Conservation (phyloP, 92 coral and sea anemone genomes). For the Plumapathes pennacea region DNA sequence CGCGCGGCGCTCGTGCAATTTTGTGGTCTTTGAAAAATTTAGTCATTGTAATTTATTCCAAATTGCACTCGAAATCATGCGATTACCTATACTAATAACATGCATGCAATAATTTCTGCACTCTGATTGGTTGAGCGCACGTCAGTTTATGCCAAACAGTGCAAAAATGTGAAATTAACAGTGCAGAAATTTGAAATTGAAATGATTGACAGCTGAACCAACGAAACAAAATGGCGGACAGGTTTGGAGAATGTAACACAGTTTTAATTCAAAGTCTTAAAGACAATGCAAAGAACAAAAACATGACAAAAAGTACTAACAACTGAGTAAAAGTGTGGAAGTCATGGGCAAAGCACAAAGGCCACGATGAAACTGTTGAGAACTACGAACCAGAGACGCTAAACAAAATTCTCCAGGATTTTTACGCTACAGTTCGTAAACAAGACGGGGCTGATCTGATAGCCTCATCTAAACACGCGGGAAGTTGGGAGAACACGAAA, state of each 20-base stretch:
- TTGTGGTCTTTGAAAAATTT: too few relatives aligned
- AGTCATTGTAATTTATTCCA: too few relatives aligned
- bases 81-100: too few relatives aligned
- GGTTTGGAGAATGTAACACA: slow-evolving; percentile 6
- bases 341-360: slow-evolving; percentile 15
- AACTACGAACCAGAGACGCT: slow-evolving; percentile 13
- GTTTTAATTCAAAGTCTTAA: slow-evolving; percentile 6
- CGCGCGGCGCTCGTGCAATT: too few relatives aligned
- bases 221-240: slow-evolving; percentile 11
- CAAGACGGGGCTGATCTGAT: slow-evolving; percentile 22
- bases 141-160: slow-evolving; percentile 1
- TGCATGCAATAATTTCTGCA: slow-evolving; percentile 8
- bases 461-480: too few relatives aligned
- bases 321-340: slow-evolving; percentile 25
- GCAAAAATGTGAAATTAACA: too few relatives aligned
- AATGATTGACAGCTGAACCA: slow-evolving; percentile 1
- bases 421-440: slow-evolving; percentile 24
- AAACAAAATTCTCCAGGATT: slow-evolving; percentile 15
- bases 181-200: slow-evolving; percentile 11
- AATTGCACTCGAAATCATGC: too few relatives aligned
- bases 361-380: slow-evolving; percentile 2
- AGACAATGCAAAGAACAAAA: slow-evolving; percentile 18
- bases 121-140: slow-evolving; percentile 6
- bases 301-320: slow-evolving; percentile 7
- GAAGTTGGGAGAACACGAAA: too few relatives aligned